phyloP scores from a whole-genome alignment of 2,113 vertebrate species.

The Scytalopus superciliaris region DNA sequence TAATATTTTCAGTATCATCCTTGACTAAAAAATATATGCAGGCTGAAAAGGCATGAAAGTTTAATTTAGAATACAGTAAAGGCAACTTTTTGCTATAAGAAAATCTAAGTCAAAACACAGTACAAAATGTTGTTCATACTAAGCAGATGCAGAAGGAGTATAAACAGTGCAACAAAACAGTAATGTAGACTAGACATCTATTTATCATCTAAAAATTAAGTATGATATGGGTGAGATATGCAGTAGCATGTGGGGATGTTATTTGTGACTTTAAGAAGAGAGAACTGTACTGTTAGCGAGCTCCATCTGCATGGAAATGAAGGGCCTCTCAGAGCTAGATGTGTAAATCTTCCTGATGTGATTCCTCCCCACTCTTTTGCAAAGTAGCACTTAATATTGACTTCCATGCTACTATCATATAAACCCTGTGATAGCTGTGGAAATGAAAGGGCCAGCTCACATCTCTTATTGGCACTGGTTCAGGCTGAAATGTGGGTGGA shows the following conservation, averaged over 20 bases:
- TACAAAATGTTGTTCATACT: not conserved
- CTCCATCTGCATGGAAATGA: not conserved
- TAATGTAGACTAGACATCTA: not conserved
- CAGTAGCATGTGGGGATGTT: not conserved
- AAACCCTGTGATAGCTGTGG: not conserved
- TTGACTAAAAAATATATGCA: not conserved
- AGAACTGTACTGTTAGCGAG: not conserved
- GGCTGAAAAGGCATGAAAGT: not conserved
- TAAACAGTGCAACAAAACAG: not conserved
- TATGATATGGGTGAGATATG: not conserved
- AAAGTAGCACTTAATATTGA: not conserved
- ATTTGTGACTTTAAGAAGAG: not conserved
- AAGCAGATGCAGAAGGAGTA: not conserved
- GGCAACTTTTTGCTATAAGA: not conserved
- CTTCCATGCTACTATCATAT: not conserved
- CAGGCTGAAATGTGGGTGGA: not conserved
- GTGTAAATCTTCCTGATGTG: not conserved
- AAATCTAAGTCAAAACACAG: not conserved
- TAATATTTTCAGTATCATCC: not conserved
- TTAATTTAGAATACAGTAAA: not conserved
- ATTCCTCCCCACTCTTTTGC: not conserved
- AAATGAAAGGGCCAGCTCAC: not conserved
- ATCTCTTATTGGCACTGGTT: not conserved
- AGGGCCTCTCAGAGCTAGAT: not conserved
- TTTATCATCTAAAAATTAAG: not conserved